Base-by-base conservation (phyloP, 2,797 vertebrate species). In the Helicolenus hilgendorfi region DNA sequence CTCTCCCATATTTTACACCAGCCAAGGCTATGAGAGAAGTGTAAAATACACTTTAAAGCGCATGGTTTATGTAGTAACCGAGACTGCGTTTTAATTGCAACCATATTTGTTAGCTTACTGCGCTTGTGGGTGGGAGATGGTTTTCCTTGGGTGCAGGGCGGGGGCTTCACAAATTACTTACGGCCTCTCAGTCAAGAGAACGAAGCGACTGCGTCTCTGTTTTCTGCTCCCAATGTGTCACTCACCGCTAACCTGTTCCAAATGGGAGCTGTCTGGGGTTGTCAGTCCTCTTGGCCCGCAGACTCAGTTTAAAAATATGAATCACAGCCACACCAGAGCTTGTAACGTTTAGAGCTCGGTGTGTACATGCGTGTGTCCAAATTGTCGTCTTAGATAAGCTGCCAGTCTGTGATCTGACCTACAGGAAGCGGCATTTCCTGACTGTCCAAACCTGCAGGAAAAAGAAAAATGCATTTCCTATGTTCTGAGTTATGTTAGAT, bases 371-470 rank as follows among this genome's bases (percentile, higher is more conserved):
- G 20, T 27, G 68, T 72, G 85, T 69, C 79, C 45, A 58, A 58
- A 72, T 73, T 89, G 81, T 88, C 82, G 41, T 78, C 59, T 74
- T 31, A 79, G 80, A 92, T 88, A 80, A 91, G 79, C 76, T 77
- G 53, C 31, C 45, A 22, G 72, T 38, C 11, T 33, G 78, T 38
- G 77, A 89, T 72, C n/a, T 78, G 82, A 90, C 90, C 88, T 75
- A 69, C 89, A 94, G 92, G 90, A 95, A 95, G 86, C 65, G 13
- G 72, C 81, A 77, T 93, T 94, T 95, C 91, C 90, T 92, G 69
- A 36, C 20, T 27, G 29, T 45, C 70, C 53, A 29, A 89, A 92
- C 60, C 81, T 79, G 64, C 11, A 20, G 45, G 45, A 49, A 49
- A 49, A 35, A 35, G 2, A 10, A 35, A 10, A 8, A 33, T 6